Evolutionary conservation across 2,113 vertebrate species (phyloP), one percentile per base, ranked within the genome.

Genomic region (Artemisiospiza belli): DNA sequence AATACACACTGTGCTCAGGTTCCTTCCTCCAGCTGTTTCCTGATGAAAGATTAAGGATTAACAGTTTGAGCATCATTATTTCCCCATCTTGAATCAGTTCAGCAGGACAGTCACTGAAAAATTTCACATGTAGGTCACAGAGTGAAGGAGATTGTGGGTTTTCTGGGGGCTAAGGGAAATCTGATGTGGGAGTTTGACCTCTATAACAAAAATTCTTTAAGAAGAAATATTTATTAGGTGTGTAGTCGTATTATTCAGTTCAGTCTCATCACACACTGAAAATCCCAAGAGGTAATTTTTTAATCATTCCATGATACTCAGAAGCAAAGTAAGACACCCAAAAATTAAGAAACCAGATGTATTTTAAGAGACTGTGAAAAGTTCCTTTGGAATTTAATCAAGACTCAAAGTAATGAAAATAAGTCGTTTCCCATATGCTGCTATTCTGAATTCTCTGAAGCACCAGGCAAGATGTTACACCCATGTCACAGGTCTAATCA

Each of bases 351-450:
- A 96, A 92, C 39, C 66, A 91, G 66, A 89, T 90, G 15, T 83
- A 89, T 90, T 92, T 94, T 82, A 95, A 90, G 22, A 85, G 31
- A 80, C n/a, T 67, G n/a, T 67, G 58, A 80, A 66, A 95, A 89
- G 59, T 91, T 96, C 74, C 74, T 92, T 83, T 93, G 74, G 83
- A 90, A 93, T 94, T 92, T 93, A 93, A 93, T 95, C 83, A 91
- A 92, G 86, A 76, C 82, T 88, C n/a, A 24, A 55, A 28, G 41
- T 66, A 94, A 95, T 84, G 89, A 88, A 91, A 94, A 91, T 15
- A 68, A 96, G 66, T n/a, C 0, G 2, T 77, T 94, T 95, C 69
- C 85, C 90, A 93, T 80, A 93, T 58, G 82, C 22, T 91, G 54
- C 63, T 85, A 58, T 62, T 94, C 52, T 62, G 63, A 80, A 92